phyloP scores from a whole-genome alignment of 1,140 invertebrate species.

The Rhagoletis zephyria region DNA sequence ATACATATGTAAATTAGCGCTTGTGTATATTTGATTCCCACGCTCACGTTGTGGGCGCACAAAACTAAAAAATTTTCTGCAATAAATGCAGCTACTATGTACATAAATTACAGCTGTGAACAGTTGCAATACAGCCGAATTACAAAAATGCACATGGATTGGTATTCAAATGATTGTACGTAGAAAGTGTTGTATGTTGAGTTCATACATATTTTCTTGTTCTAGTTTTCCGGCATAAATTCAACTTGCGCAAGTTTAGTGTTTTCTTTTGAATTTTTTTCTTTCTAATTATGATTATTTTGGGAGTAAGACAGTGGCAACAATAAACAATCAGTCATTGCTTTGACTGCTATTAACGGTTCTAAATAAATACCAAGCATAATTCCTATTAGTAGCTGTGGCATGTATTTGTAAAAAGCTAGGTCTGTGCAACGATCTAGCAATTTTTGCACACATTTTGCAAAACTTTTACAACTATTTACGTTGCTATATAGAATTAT shows the following conservation, averaged over 20 bases:
- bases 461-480: too few relatives aligned
- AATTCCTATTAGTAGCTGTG: too few relatives aligned
- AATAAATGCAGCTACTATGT: not conserved
- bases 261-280: not conserved
- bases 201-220: not conserved
- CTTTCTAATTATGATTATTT: slow-evolving; percentile 42
- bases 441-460: too few relatives aligned
- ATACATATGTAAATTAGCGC: not conserved
- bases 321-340: not conserved
- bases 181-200: not conserved
- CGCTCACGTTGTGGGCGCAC: slow-evolving; percentile 20
- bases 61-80: slow-evolving; percentile 7
- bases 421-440: too few relatives aligned
- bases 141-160: not conserved
- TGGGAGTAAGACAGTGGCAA: not conserved
- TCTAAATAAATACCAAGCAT: too few relatives aligned
- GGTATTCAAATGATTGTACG: not conserved
- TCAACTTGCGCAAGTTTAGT: not conserved
- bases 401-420: too few relatives aligned
- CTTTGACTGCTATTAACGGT: too few relatives aligned
- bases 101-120: not conserved
- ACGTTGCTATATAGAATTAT: too few relatives aligned
- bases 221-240: slow-evolving; percentile 30
- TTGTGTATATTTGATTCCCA: slow-evolving; percentile 44
- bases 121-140: not conserved